Base-by-base conservation (phyloP, 1,140 invertebrate genomes). In the Zelostemma sp. region DNA sequence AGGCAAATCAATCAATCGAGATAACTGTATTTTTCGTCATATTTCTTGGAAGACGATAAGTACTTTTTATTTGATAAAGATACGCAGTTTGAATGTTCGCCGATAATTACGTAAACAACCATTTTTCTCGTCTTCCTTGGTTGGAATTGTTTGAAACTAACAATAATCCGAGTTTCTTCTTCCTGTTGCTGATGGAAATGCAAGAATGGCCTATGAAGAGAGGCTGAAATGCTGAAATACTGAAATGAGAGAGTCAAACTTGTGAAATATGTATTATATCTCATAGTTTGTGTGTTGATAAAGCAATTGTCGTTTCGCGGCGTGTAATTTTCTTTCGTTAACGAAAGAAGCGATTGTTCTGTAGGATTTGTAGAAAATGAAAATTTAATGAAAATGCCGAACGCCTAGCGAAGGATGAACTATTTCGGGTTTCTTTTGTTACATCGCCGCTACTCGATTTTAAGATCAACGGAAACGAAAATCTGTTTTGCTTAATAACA, bases 331-430 rank as follows among this genome's bases (percentile, higher is more conserved):
- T 61, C 74, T 70, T n/a, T n/a, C 11, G 47, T 78, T 74, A 78
- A 79, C 74, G 74, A 78, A 75, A 12, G 14, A 74, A 75, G 72
- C 68, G 76, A 74, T 77, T 60, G 58, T 72, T 76, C 55, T 9
- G 49, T 74, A 76, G 63, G 49, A 69, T 54, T 43, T 5, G 25
- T 69, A 76, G 55, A 25, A 25, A 25, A 3, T n/a, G n/a, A n/a
- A 33, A 48, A 15, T 49, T 72, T 31, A 58, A 56, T 21, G 38
- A 54, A 65, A 19, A 49, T 57, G 31, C 5, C 31, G 15, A 43
- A 11, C 9, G n/a, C 15, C 6, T n/a, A 16, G 18, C 16, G 17
- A 47, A 15, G 6, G n/a, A 17, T 43, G 15, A 31, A 51, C 11
- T 55, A 46, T 38, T 17, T 57, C 51, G 6, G 41, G 45, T 46